Percentiles rank a stretch among this genome's conserved stretches.
Evolutionary conservation across 2,113 vertebrate species (phyloP).

Genomic region (Dryoscopus gambensis): DNA sequence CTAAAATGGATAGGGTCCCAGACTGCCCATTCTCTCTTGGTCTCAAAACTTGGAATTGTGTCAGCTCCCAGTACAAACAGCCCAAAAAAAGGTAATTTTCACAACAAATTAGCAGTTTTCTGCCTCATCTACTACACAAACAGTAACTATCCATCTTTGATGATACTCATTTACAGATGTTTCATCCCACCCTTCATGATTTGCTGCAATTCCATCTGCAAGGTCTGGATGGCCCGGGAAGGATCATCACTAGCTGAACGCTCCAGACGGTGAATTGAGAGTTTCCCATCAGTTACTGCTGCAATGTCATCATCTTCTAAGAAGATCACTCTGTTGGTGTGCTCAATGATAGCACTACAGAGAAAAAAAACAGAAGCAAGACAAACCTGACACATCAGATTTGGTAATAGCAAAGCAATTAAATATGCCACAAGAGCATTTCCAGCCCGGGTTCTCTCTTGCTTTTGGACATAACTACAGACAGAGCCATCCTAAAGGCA

Average conservation of each 20-base stretch:
- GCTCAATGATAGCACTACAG: slow-evolving; percentile 90
- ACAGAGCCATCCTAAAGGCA: slow-evolving; percentile 25
- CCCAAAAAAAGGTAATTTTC: not conserved
- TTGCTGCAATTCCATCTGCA: slow-evolving; percentile 95
- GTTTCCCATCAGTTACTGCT: slow-evolving; percentile 83
- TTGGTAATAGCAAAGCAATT: not conserved
- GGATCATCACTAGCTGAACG: slow-evolving; percentile 84
- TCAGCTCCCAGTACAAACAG: not conserved
- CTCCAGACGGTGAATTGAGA: slow-evolving; percentile 89
- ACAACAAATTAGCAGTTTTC: not conserved
- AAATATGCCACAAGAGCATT: not conserved
- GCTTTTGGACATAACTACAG: not conserved
- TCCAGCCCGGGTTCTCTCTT: not conserved
- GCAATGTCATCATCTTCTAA: slow-evolving; percentile 92
- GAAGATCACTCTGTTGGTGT: slow-evolving; percentile 95
- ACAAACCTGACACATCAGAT: not conserved
- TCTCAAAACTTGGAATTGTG: not conserved
- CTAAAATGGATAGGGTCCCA: not conserved
- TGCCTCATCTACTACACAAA: not conserved
- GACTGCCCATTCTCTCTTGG: not conserved
- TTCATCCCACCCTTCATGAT: slow-evolving; percentile 91
- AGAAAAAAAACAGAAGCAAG: not conserved
- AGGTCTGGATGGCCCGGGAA: slow-evolving; percentile 88
- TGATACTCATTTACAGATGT: not conserved
- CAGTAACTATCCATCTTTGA: not conserved